A percentile compares a stretch with the other conserved stretches of the same genome.
Conservation (phyloP, 2,797 vertebrate species). For the Hyperoplus lanceolatus region DNA sequence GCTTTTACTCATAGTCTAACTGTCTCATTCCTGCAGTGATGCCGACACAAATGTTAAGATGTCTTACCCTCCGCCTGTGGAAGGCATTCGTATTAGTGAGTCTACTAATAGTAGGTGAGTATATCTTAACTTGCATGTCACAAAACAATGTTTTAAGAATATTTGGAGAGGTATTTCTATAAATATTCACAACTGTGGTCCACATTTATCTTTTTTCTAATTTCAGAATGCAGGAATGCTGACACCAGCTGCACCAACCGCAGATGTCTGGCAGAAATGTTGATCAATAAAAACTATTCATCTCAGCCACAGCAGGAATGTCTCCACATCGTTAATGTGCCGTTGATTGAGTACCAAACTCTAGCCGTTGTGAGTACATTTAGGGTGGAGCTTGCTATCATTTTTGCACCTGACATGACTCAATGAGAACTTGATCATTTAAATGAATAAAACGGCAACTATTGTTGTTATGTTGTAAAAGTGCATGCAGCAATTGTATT, state of each 20-base stretch:
- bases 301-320: conserved; percentile 79
- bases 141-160: not conserved
- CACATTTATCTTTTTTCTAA: not conserved
- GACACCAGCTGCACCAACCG: conserved; percentile 46
- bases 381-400: not conserved
- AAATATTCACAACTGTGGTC: not conserved
- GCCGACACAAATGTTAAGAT: conserved; percentile 19
- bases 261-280: conserved; percentile 76
- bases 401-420: not conserved
- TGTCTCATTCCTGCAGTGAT: not conserved
- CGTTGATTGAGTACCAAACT: conserved; percentile 77
- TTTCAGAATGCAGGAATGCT: conserved; percentile 35
- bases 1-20: not conserved
- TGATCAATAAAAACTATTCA: conserved; percentile 39
- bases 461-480: not conserved
- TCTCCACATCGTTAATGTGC: conserved; percentile 45
- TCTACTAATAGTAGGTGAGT: conserved; percentile 63
- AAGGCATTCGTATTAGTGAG: conserved; percentile 35
- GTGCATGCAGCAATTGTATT: too few relatives aligned
- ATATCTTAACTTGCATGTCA: not conserved
- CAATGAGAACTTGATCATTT: not conserved
- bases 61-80: not conserved
- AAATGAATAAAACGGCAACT: not conserved
- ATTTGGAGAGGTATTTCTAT: not conserved
- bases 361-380: conserved; percentile 77